phyloP scores from a whole-genome alignment of 2,888 invertebrate species.

The Watsonalla cultraria region DNA sequence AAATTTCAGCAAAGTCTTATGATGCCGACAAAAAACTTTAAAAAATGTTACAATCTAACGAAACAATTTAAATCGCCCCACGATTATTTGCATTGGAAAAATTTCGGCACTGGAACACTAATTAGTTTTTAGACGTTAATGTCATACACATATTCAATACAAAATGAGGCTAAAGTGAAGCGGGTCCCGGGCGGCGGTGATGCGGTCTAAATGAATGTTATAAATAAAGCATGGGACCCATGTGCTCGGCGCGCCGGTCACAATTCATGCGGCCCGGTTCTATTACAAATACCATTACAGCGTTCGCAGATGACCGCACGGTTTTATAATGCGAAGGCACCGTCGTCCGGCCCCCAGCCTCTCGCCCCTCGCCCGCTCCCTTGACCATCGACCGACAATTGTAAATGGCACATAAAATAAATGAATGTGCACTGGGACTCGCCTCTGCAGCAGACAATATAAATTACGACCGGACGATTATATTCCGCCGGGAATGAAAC shows the following conservation, averaged over 20 bases:
- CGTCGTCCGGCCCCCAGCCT: conserved; percentile 47
- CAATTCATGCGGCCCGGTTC: conserved; percentile 63
- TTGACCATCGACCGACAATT: conserved; percentile 81
- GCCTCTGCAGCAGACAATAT: conserved; percentile 80
- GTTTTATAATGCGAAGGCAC: conserved; percentile 78
- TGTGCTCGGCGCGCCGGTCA: conserved; percentile 48
- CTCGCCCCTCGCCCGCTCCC: conserved; percentile 60
- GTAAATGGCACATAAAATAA: conserved; percentile 81
- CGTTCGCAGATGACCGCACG: conserved; percentile 78
- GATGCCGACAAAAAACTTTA: no score
- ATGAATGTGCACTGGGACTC: conserved; percentile 79
- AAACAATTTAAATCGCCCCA: no score
- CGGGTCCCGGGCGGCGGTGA: conserved; percentile 18
- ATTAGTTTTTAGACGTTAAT: no score
- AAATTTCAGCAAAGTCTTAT: no score
- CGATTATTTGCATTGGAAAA: not conserved
- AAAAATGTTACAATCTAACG: no score
- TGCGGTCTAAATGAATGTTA: conserved; percentile 51
- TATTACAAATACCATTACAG: conserved; percentile 76
- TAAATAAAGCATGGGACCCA: conserved; percentile 67
- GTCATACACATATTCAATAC: not conserved
- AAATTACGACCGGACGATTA: conserved; percentile 80
- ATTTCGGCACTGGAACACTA: no score
- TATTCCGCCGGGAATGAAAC: conserved; percentile 77
- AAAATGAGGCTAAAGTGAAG: not conserved